Evolutionary conservation across 1,140 invertebrate genomes (phyloP).

Genomic region (Sycophaga agraensis): DNA sequence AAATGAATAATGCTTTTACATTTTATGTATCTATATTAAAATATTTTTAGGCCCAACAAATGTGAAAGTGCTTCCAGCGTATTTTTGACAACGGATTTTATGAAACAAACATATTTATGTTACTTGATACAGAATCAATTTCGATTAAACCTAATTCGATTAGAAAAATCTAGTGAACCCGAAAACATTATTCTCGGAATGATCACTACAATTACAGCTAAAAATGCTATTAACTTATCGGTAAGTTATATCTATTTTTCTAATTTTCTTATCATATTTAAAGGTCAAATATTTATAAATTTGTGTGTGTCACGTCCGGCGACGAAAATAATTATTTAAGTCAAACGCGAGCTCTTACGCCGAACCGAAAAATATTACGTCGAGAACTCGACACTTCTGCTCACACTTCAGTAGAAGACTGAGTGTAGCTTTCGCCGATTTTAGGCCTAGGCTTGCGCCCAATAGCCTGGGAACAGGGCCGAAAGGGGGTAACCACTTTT

Average conservation of each 20-base stretch:
- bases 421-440: no score
- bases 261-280: background rate
- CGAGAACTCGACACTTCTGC: no score
- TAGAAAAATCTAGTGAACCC: slow-evolving; percentile 69
- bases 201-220: slow-evolving; percentile 71
- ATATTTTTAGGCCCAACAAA: slow-evolving; percentile 49
- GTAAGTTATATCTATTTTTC: slow-evolving; percentile 53
- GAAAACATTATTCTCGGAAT: slow-evolving; percentile 75
- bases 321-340: no score
- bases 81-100: slow-evolving; percentile 79
- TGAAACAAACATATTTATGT: slow-evolving; percentile 81
- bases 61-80: slow-evolving; percentile 69
- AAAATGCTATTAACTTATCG: slow-evolving; percentile 78
- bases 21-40: background rate
- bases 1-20: no score
- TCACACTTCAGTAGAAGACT: no score
- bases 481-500: no score
- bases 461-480: no score
- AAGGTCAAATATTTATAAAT: background rate
- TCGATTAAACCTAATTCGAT: slow-evolving; percentile 72
- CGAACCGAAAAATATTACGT: no score
- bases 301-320: background rate
- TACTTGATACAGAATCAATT: slow-evolving; percentile 71
- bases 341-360: no score
- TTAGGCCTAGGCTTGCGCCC: no score